These are phyloP conservation scores for Coboldia fuscipes DNA, from an alignment of 1,140 invertebrate species.

Conservation along the genomic window DNA sequence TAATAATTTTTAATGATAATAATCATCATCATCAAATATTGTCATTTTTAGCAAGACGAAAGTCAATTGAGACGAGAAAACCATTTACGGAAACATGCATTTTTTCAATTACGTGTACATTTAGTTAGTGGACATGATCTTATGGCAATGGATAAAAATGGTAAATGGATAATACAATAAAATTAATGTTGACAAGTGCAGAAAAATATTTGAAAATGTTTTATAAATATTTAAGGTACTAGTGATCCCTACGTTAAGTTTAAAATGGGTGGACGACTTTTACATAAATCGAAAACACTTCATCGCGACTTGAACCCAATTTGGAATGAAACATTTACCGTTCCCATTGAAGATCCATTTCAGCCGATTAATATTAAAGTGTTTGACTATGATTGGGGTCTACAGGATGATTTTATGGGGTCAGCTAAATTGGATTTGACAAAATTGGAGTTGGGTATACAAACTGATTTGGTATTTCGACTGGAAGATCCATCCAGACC, in stretches of 20 bases:
- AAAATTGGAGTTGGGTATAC: slow-evolving; percentile 58
- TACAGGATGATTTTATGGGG: slow-evolving; percentile 97
- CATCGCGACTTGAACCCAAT: slow-evolving; percentile 75
- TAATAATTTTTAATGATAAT: no score
- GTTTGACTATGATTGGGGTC: slow-evolving; percentile 94
- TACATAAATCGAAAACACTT: slow-evolving; percentile 87
- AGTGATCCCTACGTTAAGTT: slow-evolving; percentile 99
- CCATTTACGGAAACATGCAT: slow-evolving; percentile 58
- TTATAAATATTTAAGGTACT: slow-evolving; percentile 49
- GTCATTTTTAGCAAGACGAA: slow-evolving; percentile 30
- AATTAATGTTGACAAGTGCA: not conserved
- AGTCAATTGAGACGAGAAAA: slow-evolving; percentile 38
- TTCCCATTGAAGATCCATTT: slow-evolving; percentile 87
- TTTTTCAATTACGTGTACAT: slow-evolving; percentile 76
- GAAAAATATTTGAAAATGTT: slow-evolving; percentile 6
- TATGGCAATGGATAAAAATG: slow-evolving; percentile 84
- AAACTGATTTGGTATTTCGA: slow-evolving; percentile 54
- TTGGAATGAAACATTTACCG: slow-evolving; percentile 91
- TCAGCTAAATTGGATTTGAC: slow-evolving; percentile 66
- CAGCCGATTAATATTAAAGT: slow-evolving; percentile 75
- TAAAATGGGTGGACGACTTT: slow-evolving; percentile 65
- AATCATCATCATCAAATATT: no score
- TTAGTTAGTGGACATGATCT: slow-evolving; percentile 71
- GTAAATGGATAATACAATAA: slow-evolving; percentile 23
- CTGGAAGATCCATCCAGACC: slow-evolving; percentile 44